These are phyloP conservation scores for Danaus melanippus DNA, from an alignment of 1,140 invertebrate genomes.

Conservation along the genomic window DNA sequence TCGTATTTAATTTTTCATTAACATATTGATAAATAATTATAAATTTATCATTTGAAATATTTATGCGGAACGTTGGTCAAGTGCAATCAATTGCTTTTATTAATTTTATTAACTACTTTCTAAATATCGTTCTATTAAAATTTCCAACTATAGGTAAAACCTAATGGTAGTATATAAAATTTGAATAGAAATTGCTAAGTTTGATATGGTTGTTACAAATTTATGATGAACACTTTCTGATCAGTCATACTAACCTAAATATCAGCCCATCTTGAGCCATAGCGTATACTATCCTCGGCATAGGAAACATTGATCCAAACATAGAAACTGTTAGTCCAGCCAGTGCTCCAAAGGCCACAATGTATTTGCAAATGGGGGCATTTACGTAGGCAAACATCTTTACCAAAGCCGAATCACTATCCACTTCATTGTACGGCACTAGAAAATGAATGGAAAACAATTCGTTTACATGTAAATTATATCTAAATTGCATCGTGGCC, in stretches of 20 bases:
- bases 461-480: not conserved
- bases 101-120: too few relatives aligned
- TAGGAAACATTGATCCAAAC: conserved; percentile 97
- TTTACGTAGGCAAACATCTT: conserved; percentile 93
- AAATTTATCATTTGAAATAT: too few relatives aligned
- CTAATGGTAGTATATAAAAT: too few relatives aligned
- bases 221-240: too few relatives aligned
- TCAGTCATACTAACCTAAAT: conserved; percentile 75
- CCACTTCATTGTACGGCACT: conserved; percentile 90
- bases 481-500: too few relatives aligned
- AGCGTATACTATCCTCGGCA: conserved; percentile 94
- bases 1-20: not conserved
- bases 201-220: too few relatives aligned
- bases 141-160: too few relatives aligned
- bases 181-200: too few relatives aligned
- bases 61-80: too few relatives aligned
- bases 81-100: too few relatives aligned
- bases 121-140: too few relatives aligned
- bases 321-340: conserved; percentile 93
- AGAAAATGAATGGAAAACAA: conserved; percentile 20
- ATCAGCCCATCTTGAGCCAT: conserved; percentile 96
- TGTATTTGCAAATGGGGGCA: conserved; percentile 89
- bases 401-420: conserved; percentile 88
- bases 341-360: conserved; percentile 91
- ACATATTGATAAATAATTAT: not conserved